Evolutionary conservation across 30 jellyfish, hydroid and myxozoan species (phyloP), one percentile per base, ranked within the genome.

Genomic region (Aurelia aurita): DNA sequence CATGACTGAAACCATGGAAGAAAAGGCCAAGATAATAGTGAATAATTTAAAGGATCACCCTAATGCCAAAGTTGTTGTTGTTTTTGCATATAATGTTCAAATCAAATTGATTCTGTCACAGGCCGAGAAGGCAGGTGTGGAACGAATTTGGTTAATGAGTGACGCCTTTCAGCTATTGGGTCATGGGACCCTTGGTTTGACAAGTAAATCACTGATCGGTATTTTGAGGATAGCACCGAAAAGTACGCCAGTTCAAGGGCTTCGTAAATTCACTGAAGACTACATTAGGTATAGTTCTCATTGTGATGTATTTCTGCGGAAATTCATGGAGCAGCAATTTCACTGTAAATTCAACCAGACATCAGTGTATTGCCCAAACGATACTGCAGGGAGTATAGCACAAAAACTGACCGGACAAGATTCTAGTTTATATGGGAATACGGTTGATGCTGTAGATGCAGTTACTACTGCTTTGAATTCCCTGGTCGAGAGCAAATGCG

Each of bases 81-180:
- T 92, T 27, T 92, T 92, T 62, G 83, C 81, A 20, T 92, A 92
- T 57, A 69, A 91, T 21, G 72, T 58, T 10, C 90, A 77, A 51
- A 91, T 86, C 15, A 93, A 87, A 62, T 60, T 62, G 69, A 71
- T 92, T 2, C 25, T 87, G 28, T 57, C 62, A 23, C 96, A 87
- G 32, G 98, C 95, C 3, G 89, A 82, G 49, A 58, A 69, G 45
- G 44, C 39, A 35, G 79, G 79, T 6, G 21, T 92, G 2, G 64
- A 81, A 3, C 87, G 98, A 28, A 15, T 80, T 9, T 92, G 97
- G 97, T 28, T 92, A 25, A 81, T 96, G 64, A 87, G 98, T 43
- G 98, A 92, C 45, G 98, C 98, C 0, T 92, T 96, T 83, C 72
- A 59, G n/a, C 75, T 94, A 39, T 35, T 62, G 28, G 85, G 63